Base-by-base conservation (phyloP, 2,888 invertebrate genomes). In the Auanema freiburgensis region DNA sequence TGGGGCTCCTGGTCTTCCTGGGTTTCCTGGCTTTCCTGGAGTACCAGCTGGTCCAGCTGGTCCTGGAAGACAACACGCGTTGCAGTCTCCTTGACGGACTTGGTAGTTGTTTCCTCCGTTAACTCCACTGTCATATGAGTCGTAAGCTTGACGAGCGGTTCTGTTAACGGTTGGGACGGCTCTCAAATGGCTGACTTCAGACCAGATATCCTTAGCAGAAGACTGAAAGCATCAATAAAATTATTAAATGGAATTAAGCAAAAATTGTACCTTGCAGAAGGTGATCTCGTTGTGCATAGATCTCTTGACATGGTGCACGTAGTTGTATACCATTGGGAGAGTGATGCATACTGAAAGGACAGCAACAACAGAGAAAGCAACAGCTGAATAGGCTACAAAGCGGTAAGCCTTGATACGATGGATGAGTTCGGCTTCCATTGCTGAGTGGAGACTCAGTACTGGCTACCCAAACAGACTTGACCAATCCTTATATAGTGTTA, bases 131-230 rank as follows among this genome's bases (percentile, higher is more conserved):
- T 33, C 33, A 33, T 33, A 33, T 21, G 63, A 71, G 55, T 68
- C 64, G 49, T 63, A 56, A n/a, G 65, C 66, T 44, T 70, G 72
- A 55, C 76, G 70, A 55, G 67, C 67, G 55, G 46, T 49, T 44
- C 57, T 44, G 14, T 71, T 74, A 52, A 40, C 46, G 63, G 58
- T 44, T 62, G 21, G 51, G 63, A 59, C 59, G 50, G 49, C 25
- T 73, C 46, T 73, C 53, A 74, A 66, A 18, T 69, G 55, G 65
- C 67, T 71, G 1, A 76, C 76, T 42, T 76, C 74, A 44, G 73
- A 66, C 76, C 76, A 76, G 44, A 76, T 71, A 51, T 76, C 74
- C 61, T 76, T 76, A 58, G 73, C 70, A 23, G 64, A 67, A 54
- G 72, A 71, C 64, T 75, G 33, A 1, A 64, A 57, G 44, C 11